These are phyloP conservation scores for Xylota sylvarum DNA, from an alignment of 2,888 invertebrate species.

Conservation along the genomic window DNA sequence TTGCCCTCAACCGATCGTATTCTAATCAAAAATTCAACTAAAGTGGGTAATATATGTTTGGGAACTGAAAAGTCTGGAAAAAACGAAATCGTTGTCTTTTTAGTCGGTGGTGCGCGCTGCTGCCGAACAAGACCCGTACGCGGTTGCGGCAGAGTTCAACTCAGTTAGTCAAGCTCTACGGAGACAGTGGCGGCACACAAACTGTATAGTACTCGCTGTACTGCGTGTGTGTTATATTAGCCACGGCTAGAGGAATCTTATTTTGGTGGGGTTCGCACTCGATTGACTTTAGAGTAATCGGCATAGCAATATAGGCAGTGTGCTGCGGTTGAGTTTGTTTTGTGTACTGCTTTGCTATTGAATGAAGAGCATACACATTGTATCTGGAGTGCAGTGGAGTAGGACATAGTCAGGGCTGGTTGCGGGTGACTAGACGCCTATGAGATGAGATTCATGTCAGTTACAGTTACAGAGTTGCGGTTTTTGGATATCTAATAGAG, in stretches of 20 bases:
- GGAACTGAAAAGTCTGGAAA: constrained; percentile 54
- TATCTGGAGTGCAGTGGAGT: constrained; percentile 57
- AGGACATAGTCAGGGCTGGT: constrained; percentile 56
- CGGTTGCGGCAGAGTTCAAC: constrained; percentile 72
- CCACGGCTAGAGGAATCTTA: constrained; percentile 70
- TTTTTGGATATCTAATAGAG: too few species aligned
- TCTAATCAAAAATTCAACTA: constrained; percentile 78
- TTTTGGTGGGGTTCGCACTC: constrained; percentile 75
- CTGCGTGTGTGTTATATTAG: constrained; percentile 45
- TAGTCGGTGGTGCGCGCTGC: constrained; percentile 23
- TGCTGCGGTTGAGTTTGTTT: constrained; percentile 41
- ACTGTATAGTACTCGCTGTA: constrained; percentile 43
- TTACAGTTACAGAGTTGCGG: too few species aligned
- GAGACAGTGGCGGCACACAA: constrained; percentile 65
- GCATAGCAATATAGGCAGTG: constrained; percentile 17
- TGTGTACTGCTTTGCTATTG: constrained; percentile 31
- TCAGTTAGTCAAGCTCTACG: constrained; percentile 73
- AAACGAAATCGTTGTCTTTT: constrained; percentile 12
- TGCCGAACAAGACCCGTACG: constrained; percentile 63
- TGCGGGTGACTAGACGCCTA: background rate
- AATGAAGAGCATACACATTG: constrained; percentile 50
- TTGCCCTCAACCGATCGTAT: constrained; percentile 76
- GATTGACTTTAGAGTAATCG: constrained; percentile 71
- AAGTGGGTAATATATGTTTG: constrained; percentile 66
- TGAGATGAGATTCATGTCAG: background rate